Base-by-base conservation (phyloP, 2,113 vertebrate species). In the Hylia prasina region DNA sequence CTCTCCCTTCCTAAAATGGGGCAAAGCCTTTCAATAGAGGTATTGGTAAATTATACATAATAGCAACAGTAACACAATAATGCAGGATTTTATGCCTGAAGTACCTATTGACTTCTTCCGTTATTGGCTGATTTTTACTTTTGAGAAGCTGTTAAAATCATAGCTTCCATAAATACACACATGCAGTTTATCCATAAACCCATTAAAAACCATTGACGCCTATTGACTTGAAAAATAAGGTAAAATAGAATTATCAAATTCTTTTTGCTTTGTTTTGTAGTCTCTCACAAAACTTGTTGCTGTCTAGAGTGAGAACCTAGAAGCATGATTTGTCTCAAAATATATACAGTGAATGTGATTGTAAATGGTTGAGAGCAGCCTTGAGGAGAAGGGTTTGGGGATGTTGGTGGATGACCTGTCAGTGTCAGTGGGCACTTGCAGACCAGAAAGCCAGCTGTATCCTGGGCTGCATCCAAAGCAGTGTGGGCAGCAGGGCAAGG, bases 401-500 rank as follows among this genome's bases (percentile, higher is more conserved):
- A 3, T 19, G 11, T 27, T 54, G 54, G 7, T 69, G 70, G 18
- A 5, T 56, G 24, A 54, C 21, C n/a, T 40, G 20, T 30, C 24
- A 31, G 8, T 30, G 20, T 21, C 7, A 22, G 10, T 18, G 47
- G 1, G 13, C 14, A 27, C 24, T 54, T 4, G 0, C 21, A 40
- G 21, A 2, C 40, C 54, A 54, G 54, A 53, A 40, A 23, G 14
- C 6, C 21, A 19, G 0, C 2, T 3, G 1, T 54, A 2, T 35
- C 18, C 47, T 54, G 25, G 47, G 14, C 20, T 61, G 30, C 30
- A 31, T 61, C 40, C 40, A 40, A 31, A 82, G 47, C 16, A 45
- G 8, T 0, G 0, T 22, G n/a, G 30, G 2, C 63, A 76, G 25
- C 25, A 48, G 70, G 47, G 7, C 0, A 0, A 82, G 47, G 21